phyloP scores from a whole-genome alignment of 2,113 vertebrate species.

The Megaceryle torquata region DNA sequence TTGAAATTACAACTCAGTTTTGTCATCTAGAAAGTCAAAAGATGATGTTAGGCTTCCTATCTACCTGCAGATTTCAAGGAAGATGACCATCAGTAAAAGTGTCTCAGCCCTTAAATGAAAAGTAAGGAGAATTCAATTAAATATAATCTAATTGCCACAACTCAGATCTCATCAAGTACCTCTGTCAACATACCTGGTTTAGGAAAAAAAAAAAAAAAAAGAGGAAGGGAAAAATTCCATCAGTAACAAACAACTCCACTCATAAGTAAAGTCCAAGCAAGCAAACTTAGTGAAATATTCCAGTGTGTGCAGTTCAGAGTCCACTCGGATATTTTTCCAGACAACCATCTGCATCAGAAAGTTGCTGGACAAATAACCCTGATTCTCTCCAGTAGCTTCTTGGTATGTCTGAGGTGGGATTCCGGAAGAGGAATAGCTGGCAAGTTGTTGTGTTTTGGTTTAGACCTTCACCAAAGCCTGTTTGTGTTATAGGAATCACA shows the following conservation, averaged over 20 bases:
- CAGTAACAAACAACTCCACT: not conserved
- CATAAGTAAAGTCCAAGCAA: slow-evolving; percentile 24
- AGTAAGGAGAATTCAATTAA: not conserved
- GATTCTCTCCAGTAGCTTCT: slow-evolving; percentile 54
- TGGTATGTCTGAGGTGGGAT: slow-evolving; percentile 35
- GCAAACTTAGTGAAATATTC: not conserved
- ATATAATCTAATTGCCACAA: not conserved
- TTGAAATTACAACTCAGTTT: not conserved
- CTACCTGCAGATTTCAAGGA: not conserved
- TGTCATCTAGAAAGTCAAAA: not conserved
- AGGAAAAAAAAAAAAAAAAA: not conserved
- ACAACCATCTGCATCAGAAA: not conserved
- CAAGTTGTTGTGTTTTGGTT: not conserved
- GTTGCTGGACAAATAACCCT: slow-evolving; percentile 16
- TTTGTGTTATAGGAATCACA: not conserved
- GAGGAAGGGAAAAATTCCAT: not conserved
- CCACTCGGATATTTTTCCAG: not conserved
- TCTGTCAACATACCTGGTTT: not conserved
- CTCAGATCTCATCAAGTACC: not conserved
- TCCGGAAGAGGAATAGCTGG: not conserved
- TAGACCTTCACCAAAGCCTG: not conserved
- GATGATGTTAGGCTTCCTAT: not conserved
- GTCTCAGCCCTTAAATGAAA: not conserved
- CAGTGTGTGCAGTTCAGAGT: slow-evolving; percentile 52
- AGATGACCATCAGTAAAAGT: not conserved